Conservation (phyloP, 2,797 vertebrate species). For the Pagetopsis macropterus region DNA sequence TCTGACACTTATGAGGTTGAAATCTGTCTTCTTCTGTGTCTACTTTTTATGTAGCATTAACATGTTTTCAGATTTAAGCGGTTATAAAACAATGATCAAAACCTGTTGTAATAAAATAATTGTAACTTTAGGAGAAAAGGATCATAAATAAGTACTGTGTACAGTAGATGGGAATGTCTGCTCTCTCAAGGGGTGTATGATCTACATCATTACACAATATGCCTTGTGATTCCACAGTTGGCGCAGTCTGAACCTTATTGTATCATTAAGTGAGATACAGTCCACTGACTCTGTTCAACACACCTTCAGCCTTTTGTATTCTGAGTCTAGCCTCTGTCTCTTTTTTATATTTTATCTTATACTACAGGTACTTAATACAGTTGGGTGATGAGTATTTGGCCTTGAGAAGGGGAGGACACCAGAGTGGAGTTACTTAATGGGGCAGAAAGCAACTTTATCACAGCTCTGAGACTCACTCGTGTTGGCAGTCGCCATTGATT, state of each 20-base stretch:
- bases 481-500: conserved; percentile 64
- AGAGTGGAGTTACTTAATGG: conserved; percentile 63
- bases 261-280: neutral
- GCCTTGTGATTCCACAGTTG: neutral
- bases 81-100: too few species aligned
- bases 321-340: neutral
- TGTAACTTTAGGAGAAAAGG: neutral
- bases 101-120: neutral
- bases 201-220: neutral
- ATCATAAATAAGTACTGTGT: neutral
- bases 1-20: neutral
- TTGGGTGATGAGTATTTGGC: conserved; percentile 53
- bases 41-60: too few species aligned
- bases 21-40: neutral
- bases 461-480: conserved; percentile 44
- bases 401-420: conserved; percentile 46
- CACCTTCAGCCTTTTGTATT: neutral
- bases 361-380: conserved; percentile 41
- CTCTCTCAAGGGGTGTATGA: neutral
- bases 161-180: neutral
- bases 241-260: neutral
- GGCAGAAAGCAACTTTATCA: conserved; percentile 64
- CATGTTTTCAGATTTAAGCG: too few species aligned
- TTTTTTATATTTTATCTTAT: conserved; percentile 28
- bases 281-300: conserved; percentile 3